These are phyloP conservation scores for Drosophila bunnanda DNA, from an alignment of 2,888 invertebrate species.

Conservation along the genomic window DNA sequence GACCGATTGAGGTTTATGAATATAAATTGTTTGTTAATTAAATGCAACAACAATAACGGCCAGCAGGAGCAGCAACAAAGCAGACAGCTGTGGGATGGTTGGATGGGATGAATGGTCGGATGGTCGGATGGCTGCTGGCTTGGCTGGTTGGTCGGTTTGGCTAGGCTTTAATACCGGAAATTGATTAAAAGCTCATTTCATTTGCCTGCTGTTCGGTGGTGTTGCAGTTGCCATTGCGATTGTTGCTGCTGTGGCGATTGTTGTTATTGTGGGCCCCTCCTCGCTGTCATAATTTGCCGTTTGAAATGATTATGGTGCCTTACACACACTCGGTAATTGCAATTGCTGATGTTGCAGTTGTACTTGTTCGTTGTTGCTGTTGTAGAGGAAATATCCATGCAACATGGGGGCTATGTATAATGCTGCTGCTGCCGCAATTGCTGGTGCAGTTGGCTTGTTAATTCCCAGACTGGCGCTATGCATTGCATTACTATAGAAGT, in stretches of 20 bases:
- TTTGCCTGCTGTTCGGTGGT: slow-evolving; percentile 52
- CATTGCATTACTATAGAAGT: slow-evolving; percentile 17
- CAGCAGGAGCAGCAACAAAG: slow-evolving; percentile 33
- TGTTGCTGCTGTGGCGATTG: slow-evolving; percentile 24
- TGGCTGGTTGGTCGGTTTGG: slow-evolving; percentile 29
- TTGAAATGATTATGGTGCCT: slow-evolving; percentile 66
- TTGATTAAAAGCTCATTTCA: slow-evolving; percentile 79
- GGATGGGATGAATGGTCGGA: slow-evolving; percentile 34
- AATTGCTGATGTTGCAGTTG: slow-evolving; percentile 21
- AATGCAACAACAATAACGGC: slow-evolving; percentile 67
- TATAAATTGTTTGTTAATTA: slow-evolving; percentile 81
- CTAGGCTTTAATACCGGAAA: slow-evolving; percentile 75
- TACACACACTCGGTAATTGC: slow-evolving; percentile 47
- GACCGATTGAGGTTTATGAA: slow-evolving; percentile 78
- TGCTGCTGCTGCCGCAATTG: slow-evolving; percentile 7
- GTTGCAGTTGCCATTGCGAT: slow-evolving; percentile 38
- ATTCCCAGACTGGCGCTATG: slow-evolving; percentile 21
- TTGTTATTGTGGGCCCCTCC: slow-evolving; percentile 37
- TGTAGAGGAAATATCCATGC: slow-evolving; percentile 43
- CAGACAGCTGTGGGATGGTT: slow-evolving; percentile 44
- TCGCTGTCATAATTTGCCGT: slow-evolving; percentile 70
- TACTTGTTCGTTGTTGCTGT: slow-evolving; percentile 33
- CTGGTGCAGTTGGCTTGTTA: slow-evolving; percentile 34
- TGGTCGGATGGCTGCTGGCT: slow-evolving; percentile 15
- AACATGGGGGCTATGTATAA: slow-evolving; percentile 23